These are phyloP conservation scores for Arremon aurantiirostris DNA, from an alignment of 2,797 vertebrate species.

Conservation along the genomic window DNA sequence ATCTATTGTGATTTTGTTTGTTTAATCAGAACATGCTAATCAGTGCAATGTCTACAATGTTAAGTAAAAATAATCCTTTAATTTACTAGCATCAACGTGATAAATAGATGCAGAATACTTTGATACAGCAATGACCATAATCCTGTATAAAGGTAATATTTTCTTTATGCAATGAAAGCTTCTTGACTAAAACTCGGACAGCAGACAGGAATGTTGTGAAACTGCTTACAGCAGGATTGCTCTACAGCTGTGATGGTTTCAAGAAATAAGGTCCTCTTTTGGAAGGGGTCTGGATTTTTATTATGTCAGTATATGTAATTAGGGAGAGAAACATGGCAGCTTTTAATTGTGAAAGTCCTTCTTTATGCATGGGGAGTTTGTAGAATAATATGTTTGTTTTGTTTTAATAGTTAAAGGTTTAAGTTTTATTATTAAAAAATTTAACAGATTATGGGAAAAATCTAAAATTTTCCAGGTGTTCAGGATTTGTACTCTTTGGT, in stretches of 20 bases:
- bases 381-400: not conserved
- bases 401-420: not conserved
- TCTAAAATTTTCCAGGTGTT: not conserved
- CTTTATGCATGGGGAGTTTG: not conserved
- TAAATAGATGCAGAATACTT: not conserved
- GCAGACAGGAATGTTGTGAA: not conserved
- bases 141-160: not conserved
- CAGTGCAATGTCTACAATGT: not conserved
- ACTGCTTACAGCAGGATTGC: not conserved
- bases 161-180: not conserved
- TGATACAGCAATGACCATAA: not conserved
- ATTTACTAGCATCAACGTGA: not conserved
- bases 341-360: not conserved
- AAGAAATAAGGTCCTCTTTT: not conserved
- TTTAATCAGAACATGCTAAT: not conserved
- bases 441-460: not conserved
- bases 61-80: not conserved
- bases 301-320: accelerated
- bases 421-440: not conserved
- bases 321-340: accelerated
- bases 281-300: not conserved
- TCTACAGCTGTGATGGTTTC: not conserved
- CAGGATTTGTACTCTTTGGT: not conserved
- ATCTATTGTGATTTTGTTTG: not conserved
- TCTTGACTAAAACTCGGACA: not conserved